These are phyloP conservation scores for Zaprionus ghesquierei DNA, from an alignment of 1,140 invertebrate genomes.

Conservation along the genomic window DNA sequence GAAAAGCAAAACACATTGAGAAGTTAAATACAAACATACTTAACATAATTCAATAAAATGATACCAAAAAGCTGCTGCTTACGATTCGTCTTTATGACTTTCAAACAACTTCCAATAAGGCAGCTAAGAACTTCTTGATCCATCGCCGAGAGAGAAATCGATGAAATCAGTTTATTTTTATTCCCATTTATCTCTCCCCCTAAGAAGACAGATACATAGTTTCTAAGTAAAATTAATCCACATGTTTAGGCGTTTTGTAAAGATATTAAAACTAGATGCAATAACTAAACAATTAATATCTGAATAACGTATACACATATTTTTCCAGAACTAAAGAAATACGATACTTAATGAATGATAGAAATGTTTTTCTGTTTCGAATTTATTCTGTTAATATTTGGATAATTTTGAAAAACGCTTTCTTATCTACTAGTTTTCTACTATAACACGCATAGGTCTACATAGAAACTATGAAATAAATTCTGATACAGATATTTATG, in stretches of 20 bases:
- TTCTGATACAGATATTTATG: conserved; percentile 53
- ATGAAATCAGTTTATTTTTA: background rate
- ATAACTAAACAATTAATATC: conserved; percentile 20
- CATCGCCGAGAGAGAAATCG: conserved; percentile 6
- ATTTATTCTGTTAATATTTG: background rate
- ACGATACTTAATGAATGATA: background rate
- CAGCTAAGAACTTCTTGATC: conserved; percentile 33
- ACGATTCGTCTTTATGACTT: conserved; percentile 52
- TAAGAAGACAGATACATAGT: background rate
- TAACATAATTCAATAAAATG: conserved; percentile 30
- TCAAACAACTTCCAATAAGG: conserved; percentile 62
- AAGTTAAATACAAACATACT: conserved; percentile 25
- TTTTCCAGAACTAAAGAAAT: conserved; percentile 15
- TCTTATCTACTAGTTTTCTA: conserved; percentile 6
- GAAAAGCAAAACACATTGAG: conserved; percentile 26
- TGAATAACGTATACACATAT: conserved; percentile 11
- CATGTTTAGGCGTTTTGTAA: conserved; percentile 38
- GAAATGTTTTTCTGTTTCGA: background rate
- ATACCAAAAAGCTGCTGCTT: conserved; percentile 46
- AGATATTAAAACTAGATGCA: conserved; percentile 25
- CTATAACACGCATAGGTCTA: conserved; percentile 14
- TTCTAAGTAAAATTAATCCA: conserved; percentile 16
- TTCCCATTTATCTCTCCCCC: background rate
- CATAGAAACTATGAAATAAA: conserved; percentile 16
- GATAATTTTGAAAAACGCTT: conserved; percentile 8